Evolutionary conservation across 2,113 vertebrate genomes (phyloP), one percentile per base, ranked within the genome.

Genomic region (Cynoglossus semilaevis): DNA sequence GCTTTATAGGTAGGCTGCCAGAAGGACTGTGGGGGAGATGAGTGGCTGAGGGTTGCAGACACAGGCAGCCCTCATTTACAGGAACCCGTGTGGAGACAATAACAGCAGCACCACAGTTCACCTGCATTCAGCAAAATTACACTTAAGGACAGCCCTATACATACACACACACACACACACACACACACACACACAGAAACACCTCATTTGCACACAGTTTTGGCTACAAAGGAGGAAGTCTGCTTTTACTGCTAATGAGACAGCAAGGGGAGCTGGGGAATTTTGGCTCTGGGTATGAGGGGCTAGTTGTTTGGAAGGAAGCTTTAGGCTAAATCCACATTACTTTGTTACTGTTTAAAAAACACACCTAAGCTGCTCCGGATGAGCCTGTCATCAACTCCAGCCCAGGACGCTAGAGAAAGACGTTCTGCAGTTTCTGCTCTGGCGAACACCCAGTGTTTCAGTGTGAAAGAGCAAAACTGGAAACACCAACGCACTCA

Each of bases 31-130:
- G 38, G 53, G 19, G 53, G 42, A 29, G 22, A 29, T 6, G 22
- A 29, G 22, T 7, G n/a, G n/a, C n/a, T n/a, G 40, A 9, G 36
- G 71, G 63, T 15, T 46, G 51, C 51, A 16, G 73, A 7, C 56
- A 47, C 63, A 71, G 73, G 55, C 73, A 57, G 73, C 51, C 74
- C 74, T 79, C 80, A 81, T 83, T 87, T 82, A 84, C 82, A 83
- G 81, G 74, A 84, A 83, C 58, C 58, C 73, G 76, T 71, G 79
- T 83, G 81, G 76, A 83, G 71, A 70, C 75, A 84, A 79, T 81
- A 85, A 84, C 79, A 69, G 47, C 69, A 61, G 55, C 59, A 73
- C 64, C 47, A 14, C 16, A 36, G 73, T 72, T 86, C 70, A 86
- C 77, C 79, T 79, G 63, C 63, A 77, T 62, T 60, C 54, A 65